Base-by-base conservation (phyloP, 2,797 vertebrate genomes). In the Tiaroga cobitis region DNA sequence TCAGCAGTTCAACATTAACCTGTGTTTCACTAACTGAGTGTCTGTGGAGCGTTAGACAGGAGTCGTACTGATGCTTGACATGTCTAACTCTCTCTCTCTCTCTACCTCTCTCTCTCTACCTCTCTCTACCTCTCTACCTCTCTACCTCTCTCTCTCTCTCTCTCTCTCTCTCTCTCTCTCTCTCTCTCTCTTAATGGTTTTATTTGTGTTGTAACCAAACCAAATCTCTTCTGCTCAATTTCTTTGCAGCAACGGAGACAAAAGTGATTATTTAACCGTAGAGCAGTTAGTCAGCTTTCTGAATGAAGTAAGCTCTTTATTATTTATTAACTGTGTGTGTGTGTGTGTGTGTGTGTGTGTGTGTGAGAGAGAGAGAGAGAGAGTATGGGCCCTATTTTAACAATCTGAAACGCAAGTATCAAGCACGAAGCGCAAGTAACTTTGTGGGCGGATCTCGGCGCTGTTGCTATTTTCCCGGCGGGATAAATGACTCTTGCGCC, bases 281-380 rank as follows among this genome's bases (percentile, higher is more conserved):
- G 98, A 99, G 96, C 98, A 99, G 97, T 99, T 99, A 99, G 98
- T 99, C 98, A 99, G 97, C 98, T 99, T 99, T 99, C 98, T 99
- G 97, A 99, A 99, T 97, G 98, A 99, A 99, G 98, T 99, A 99
- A 99, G 98, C 97, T 97, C 96, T 98, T 95, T 95, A 98, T 98
- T 32, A 97, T 97, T 98, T 96, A 97, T 98, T 98, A 99, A 98
- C 97, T 97, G 84, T 97, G 94, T 97, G 94, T 98, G 84, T 85
- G 18, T 97, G 85, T 97, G 94, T 97, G 85, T 97, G 94, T 97
- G 94, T 98, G 84, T 85, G 18, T 96, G 85, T 97, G 94, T 97
- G 94, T 98, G 84, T 85, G 19, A 1, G 16, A 3, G 29, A 29
- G 29, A n/a, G n/a, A n/a, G n/a, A n/a, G n/a, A n/a, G n/a, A n/a